Percentiles rank a stretch among this genome's conserved stretches.
These are phyloP conservation scores for Phaetusa simplex DNA, from an alignment of 2,113 vertebrate genomes.

Conservation along the genomic window DNA sequence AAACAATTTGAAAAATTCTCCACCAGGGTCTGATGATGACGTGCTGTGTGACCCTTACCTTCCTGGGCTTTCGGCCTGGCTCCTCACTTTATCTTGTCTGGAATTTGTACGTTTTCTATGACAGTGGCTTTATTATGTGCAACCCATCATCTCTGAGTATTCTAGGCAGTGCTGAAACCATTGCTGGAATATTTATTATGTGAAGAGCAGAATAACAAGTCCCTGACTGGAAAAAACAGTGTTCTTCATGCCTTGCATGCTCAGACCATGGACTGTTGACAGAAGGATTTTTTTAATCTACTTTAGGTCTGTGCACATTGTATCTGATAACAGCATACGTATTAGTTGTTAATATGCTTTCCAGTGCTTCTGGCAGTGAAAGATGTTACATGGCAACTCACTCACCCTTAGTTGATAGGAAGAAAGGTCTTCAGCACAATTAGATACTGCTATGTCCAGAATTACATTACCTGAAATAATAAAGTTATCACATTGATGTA, in stretches of 20 bases:
- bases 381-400: not conserved
- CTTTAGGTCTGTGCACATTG: not conserved
- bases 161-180: not conserved
- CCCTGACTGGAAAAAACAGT: not conserved
- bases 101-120: fast-evolving
- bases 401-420: not conserved
- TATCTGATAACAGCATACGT: not conserved
- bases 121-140: not conserved
- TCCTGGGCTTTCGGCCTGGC: not conserved
- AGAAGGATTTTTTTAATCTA: not conserved
- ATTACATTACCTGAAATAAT: not conserved
- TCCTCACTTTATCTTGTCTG: not conserved
- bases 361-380: not conserved
- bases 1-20: not conserved
- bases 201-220: not conserved
- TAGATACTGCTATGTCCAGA: not conserved
- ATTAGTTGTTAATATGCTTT: not conserved
- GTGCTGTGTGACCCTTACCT: too few species aligned
- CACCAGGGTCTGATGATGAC: not conserved
- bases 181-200: not conserved
- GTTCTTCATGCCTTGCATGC: not conserved
- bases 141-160: not conserved
- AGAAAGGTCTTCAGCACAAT: not conserved
- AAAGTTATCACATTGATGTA: not conserved
- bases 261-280: not conserved